Base-by-base conservation (phyloP, 2,888 invertebrate species). In the Pyralis farinalis region DNA sequence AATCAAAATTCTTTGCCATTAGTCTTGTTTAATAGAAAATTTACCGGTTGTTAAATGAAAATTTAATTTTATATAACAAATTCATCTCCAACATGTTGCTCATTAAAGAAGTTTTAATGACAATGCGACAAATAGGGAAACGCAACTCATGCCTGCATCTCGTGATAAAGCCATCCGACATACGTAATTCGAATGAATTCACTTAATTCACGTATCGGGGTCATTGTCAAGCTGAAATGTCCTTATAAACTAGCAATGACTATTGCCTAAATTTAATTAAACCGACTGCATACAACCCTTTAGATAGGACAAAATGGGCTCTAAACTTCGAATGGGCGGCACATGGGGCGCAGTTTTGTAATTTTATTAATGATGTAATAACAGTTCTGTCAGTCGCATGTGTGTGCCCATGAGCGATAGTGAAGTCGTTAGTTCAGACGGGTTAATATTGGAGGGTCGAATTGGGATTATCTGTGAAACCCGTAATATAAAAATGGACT, bases 321-420 rank as follows among this genome's bases (percentile, higher is more conserved):
- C 71, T 79, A 80, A 83, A 83, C 65, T 80, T 70, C 51, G 66
- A 64, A 67, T 59, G 56, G 67, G 55, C 61, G 56, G 68, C 85
- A 84, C 82, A 85, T 84, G 85, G 82, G 78, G 74, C 65, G 56
- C 71, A 86, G 79, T 88, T 87, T 88, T 88, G 87, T 87, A 88
- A 88, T 88, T 87, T 88, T 88, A 88, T 88, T 88, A 88, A 88
- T 88, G 88, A 88, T 73, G 86, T 87, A 88, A 88, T 88, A 88
- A 88, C 88, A 79, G 83, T 78, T 75, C 79, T 87, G 88, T 87
- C 88, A 88, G 68, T 63, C 77, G 82, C 88, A 88, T 86, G 86
- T 84, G 85, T 81, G 79, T 75, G 79, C 71, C 74, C 71, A 69
- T 88, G 86, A 88, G 79, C 87, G 87, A 88, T 88, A 88, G 88